Percentiles rank a stretch among this genome's conserved stretches.
These are phyloP conservation scores for Acanthurus leucopareius DNA, from an alignment of 2,797 vertebrate genomes.

Conservation along the genomic window DNA sequence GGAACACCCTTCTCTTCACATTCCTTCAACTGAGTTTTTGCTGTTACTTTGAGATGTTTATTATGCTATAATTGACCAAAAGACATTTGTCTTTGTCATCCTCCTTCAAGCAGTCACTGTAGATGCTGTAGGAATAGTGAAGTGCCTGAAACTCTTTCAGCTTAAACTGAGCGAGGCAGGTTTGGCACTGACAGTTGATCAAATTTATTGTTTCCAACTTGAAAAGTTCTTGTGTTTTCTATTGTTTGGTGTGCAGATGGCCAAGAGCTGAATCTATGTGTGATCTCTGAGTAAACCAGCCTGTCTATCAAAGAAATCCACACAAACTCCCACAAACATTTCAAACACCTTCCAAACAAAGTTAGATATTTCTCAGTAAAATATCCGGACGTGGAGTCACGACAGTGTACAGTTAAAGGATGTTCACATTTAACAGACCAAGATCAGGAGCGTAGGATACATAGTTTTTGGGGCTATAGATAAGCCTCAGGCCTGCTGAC, in stretches of 20 bases:
- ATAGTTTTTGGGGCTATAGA: too few relatives aligned
- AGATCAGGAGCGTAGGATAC: too few relatives aligned
- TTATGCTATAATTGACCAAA: neutral
- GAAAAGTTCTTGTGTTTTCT: conserved; percentile 19
- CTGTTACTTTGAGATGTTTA: neutral
- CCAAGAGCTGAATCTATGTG: conserved; percentile 27
- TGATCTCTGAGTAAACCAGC: conserved; percentile 53
- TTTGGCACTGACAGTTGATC: conserved; percentile 45
- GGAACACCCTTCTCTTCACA: neutral
- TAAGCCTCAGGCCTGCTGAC: too few relatives aligned
- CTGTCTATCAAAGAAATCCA: conserved; percentile 46
- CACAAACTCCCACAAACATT: conserved; percentile 40
- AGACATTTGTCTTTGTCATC: neutral
- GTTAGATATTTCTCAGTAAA: neutral
- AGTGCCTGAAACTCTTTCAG: conserved; percentile 28
- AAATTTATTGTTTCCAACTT: conserved; percentile 39
- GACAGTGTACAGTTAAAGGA: conserved; percentile 3
- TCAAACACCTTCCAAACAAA: conserved; percentile 14
- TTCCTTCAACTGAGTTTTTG: neutral
- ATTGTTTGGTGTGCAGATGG: conserved; percentile 58
- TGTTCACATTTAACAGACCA: neutral
- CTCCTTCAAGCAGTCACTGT: conserved; percentile 2
- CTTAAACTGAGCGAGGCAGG: conserved; percentile 25
- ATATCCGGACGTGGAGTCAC: neutral
- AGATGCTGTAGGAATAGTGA: conserved; percentile 31